These are phyloP conservation scores for Meta bourneti DNA, from an alignment of 2,888 invertebrate species.

Conservation along the genomic window DNA sequence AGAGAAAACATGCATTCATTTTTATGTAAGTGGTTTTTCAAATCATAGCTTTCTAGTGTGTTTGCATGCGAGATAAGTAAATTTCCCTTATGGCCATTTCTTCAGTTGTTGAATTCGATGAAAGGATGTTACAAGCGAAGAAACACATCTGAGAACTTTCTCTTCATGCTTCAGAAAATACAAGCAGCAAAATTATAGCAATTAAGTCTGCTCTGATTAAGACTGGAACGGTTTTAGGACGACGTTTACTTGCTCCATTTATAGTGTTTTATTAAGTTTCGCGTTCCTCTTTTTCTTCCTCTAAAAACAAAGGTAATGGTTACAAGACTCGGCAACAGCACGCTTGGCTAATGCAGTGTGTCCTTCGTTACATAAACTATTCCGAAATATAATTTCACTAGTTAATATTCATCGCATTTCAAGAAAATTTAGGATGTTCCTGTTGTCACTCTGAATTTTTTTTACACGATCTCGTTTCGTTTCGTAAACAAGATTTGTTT, in stretches of 20 bases:
- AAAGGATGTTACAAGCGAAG: background rate
- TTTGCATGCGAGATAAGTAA: background rate
- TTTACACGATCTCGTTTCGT: too few relatives aligned
- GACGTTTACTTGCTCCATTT: slow-evolving; percentile 70
- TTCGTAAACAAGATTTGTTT: too few relatives aligned
- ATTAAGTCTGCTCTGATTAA: slow-evolving; percentile 58
- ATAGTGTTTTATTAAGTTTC: slow-evolving; percentile 47
- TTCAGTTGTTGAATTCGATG: too few relatives aligned
- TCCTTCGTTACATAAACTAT: background rate
- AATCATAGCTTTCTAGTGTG: too few relatives aligned
- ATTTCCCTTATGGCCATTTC: background rate
- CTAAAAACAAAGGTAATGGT: slow-evolving; percentile 12
- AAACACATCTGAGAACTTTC: background rate
- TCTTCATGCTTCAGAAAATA: slow-evolving; percentile 26
- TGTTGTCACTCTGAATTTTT: too few relatives aligned
- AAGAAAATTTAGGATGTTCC: too few relatives aligned
- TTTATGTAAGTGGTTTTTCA: too few relatives aligned
- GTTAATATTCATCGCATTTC: too few relatives aligned
- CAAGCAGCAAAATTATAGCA: slow-evolving; percentile 45
- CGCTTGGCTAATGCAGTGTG: slow-evolving; percentile 46
- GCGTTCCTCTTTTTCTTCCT: slow-evolving; percentile 45
- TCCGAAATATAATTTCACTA: background rate
- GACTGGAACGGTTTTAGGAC: slow-evolving; percentile 42
- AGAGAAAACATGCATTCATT: too few relatives aligned
- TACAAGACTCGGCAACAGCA: slow-evolving; percentile 24